Base-by-base conservation (phyloP, 2,797 vertebrate genomes). In the Acanthurus leucopareius region DNA sequence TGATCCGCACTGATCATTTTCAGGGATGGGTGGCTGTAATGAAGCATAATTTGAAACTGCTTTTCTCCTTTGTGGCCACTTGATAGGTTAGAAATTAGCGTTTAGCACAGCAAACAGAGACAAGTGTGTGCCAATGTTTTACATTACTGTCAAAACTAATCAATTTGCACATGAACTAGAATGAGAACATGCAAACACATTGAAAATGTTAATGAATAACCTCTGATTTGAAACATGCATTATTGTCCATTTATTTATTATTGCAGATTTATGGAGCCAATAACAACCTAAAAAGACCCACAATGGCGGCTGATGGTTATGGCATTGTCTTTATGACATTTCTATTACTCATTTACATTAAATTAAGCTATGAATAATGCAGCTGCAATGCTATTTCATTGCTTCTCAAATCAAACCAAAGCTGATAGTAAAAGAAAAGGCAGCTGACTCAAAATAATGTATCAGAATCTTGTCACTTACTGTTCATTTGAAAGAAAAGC, bases 11-110 rank as follows among this genome's bases (percentile, higher is more conserved):
- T 79, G 83, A 89, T 88, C 84, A 83, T 90, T 93, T 92, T 89
- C 85, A 89, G 85, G 89, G 88, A 83, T 88, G 90, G 88, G 54
- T 91, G 87, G 71, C 77, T 85, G 82, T 89, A 91, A 90, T 88
- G 86, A 88, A 81, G 68, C 85, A 63, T 91, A 88, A 94, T 89
- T 91, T 73, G 86, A 91, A 90, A 90, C 73, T 76, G 84, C 80
- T 86, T 73, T 61, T 53, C 69, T 91, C 77, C 73, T 91, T 79
- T 89, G 86, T 88, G 81, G 86, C 78, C 51, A 25, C 80, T 75
- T 79, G 79, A 88, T 88, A 72, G 85, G 73, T 91, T 73, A 78
- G 82, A 86, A 89, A 89, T 91, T 75, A 75, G 88, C 69, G 78
- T 86, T 83, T 57, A 62, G 60, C 28, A 56, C 75, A 79, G 79